Evolutionary conservation across 2,888 invertebrate genomes (phyloP).

Genomic region (Lycocerus yunnanus): DNA sequence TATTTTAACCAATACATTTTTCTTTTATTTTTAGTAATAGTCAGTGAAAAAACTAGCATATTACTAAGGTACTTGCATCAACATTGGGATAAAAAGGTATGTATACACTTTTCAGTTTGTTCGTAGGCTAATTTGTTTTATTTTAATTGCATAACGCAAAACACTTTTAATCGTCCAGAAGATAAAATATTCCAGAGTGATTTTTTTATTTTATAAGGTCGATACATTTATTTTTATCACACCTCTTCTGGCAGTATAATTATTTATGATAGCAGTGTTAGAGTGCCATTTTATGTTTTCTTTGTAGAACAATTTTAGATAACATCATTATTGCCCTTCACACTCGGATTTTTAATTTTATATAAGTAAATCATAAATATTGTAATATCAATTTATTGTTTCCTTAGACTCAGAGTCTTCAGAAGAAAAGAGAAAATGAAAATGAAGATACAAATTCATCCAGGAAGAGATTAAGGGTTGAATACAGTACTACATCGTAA

Average conservation of each 20-base stretch:
- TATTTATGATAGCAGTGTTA: no score
- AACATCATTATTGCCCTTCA: no score
- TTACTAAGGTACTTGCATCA: constrained; percentile 91
- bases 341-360: no score
- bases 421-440: constrained; percentile 50
- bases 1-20: not conserved
- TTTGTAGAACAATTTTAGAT: no score
- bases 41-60: constrained; percentile 94
- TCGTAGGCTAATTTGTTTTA: not conserved
- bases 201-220: not conserved
- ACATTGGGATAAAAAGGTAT: constrained; percentile 92
- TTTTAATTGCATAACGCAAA: not conserved
- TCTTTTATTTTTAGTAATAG: constrained; percentile 74
- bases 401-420: constrained; percentile 39
- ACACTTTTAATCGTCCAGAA: not conserved
- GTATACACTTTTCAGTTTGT: not conserved
- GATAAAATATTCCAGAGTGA: not conserved
- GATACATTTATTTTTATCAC: not conserved
- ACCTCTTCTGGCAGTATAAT: no score
- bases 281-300: no score
- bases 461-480: constrained; percentile 50
- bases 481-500: constrained; percentile 31
- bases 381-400: not conserved
- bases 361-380: not conserved
- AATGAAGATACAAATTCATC: constrained; percentile 46